A percentile compares a stretch with the other conserved stretches of the same genome.
Conservation (phyloP, 1,140 invertebrate species). For the Drosophila kurseongensis region DNA sequence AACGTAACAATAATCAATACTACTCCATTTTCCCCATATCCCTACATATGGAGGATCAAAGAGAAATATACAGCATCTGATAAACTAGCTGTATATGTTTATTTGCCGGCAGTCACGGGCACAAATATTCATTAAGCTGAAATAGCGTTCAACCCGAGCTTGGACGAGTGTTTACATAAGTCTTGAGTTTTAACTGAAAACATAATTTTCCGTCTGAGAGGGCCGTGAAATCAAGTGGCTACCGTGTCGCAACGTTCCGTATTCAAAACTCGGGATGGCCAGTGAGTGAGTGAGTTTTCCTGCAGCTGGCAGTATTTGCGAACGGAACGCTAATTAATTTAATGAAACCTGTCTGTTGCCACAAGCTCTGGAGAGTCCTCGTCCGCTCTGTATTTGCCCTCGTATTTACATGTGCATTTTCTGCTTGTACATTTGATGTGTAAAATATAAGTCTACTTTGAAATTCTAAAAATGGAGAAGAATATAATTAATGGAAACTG, state of each 20-base stretch:
- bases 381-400: constrained; percentile 37
- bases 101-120: constrained; percentile 36
- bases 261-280: constrained; percentile 8
- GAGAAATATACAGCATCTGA: background rate
- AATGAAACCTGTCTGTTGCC: constrained; percentile 54
- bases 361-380: constrained; percentile 33
- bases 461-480: background rate
- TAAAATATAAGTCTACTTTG: constrained; percentile 10
- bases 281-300: constrained; percentile 11
- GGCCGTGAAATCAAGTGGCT: constrained; percentile 42
- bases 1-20: no score
- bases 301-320: constrained; percentile 50
- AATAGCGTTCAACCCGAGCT: constrained; percentile 38
- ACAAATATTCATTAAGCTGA: constrained; percentile 50
- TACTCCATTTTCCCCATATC: background rate
- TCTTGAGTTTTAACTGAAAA: constrained; percentile 54
- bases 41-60: background rate
- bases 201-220: constrained; percentile 48
- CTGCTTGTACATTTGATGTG: constrained; percentile 14
- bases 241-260: constrained; percentile 13
- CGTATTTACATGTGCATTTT: constrained; percentile 36
- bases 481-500: constrained; percentile 8
- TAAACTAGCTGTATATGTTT: constrained; percentile 13
- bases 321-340: constrained; percentile 51
- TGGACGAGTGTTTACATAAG: constrained; percentile 48